Base-by-base conservation (phyloP, 2,888 invertebrate genomes). In the Anagyrus pseudococci region DNA sequence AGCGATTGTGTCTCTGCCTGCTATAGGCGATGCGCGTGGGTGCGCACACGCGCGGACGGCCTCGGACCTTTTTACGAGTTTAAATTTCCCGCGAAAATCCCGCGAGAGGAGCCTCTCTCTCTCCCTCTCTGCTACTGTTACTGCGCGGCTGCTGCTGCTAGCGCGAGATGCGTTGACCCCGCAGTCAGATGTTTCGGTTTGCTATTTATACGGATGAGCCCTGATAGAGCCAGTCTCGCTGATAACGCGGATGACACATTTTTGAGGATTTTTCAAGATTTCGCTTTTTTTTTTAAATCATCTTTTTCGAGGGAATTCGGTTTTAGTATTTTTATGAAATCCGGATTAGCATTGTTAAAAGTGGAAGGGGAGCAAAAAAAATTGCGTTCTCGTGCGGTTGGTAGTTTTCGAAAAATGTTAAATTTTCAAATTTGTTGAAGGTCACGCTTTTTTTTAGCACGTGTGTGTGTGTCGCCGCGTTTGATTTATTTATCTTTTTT, bases 51-150 rank as follows among this genome's bases (percentile, higher is more conserved):
- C 23, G 19, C n/a, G n/a, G 15, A 40, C 23, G 37, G 49, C 37
- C 29, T 46, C 56, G 33, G 19, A 4, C 17, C 25, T 57, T 64
- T 64, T 52, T 29, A 19, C 46, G 47, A 22, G 52, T 61, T 65
- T 48, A 58, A 62, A 62, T 62, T 62, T 66, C 55, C 65, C 65
- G 62, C 65, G 65, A 37, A 58, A 49, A 53, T 46, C n/a, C 4
- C 43, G 54, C 55, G 46, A 23, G 49, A 26, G 6, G 22, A 20
- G 37, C 47, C 26, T n/a, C n/a, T 4, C 4, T 37, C 10, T 37
- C 13, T 29, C 6, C 29, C 29, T 29, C 29, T 29, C 50, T 33
- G 25, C n/a, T n/a, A n/a, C n/a, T n/a, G n/a, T n/a, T n/a, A n/a
- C 46, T 43, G 29, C 55, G 44, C 46, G 13, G 46, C 37, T 37